Evolutionary conservation across 2,888 invertebrate species (phyloP), one percentile per base, ranked within the genome.

Genomic region (Hirtodrosophila histrioides): DNA sequence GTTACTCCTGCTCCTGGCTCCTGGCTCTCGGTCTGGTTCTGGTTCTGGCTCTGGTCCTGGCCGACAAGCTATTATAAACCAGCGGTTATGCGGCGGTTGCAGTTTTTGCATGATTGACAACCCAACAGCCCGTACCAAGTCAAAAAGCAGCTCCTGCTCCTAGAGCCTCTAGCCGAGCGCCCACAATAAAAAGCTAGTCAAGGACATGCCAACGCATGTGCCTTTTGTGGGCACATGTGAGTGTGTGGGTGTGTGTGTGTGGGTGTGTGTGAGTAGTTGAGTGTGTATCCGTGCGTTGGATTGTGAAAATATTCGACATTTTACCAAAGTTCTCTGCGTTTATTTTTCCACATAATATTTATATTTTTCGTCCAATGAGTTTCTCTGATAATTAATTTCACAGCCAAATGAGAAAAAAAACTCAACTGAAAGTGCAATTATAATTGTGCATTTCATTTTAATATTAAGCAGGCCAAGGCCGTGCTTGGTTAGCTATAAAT

Each of bases 31-130:
- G n/a, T 11, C 9, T 12, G 33, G 9, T 12, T 31, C 40, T 55
- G 33, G 44, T 50, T 8, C 57, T 65, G 51, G 43, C 10, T 23
- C 29, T 41, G 49, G 27, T 17, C 39, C 54, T 65, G 58, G 41
- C 57, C 60, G 44, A 63, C 78, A 68, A 82, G 78, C 82, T 82
- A 82, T 82, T 82, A 85, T 76, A 85, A 76, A 78, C 74, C 79
- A 60, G 75, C 75, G 77, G 83, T 83, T 79, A 79, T 79, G 83
- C 75, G 54, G 83, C 77, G 83, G 86, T 79, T 85, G 86, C 86
- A 83, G 83, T 83, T 85, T 80, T 85, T 85, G 86, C 83, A 85
- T 83, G 83, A 83, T 83, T 83, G 83, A 85, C 86, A 83, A 75
- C 72, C 77, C 83, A 78, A 77, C 79, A 85, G 54, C 49, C 82